Percentiles rank a stretch among this genome's conserved stretches.
These are phyloP conservation scores for Anagrus nilaparvatae DNA, from an alignment of 1,140 invertebrate genomes.

Conservation along the genomic window DNA sequence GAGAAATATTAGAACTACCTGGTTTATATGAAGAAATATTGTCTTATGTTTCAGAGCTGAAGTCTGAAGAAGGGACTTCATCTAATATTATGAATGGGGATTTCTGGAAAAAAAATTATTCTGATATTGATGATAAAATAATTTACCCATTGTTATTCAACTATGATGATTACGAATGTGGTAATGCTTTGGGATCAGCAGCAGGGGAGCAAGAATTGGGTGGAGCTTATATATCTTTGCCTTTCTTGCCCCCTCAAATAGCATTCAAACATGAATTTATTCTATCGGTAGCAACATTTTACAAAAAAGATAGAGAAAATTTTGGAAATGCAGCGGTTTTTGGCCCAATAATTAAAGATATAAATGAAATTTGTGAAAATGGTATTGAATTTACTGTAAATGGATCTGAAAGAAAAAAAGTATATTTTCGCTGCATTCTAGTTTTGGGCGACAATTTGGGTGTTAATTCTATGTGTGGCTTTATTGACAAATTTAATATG, in stretches of 20 bases:
- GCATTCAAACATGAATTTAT: constrained; percentile 5
- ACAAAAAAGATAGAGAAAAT: constrained; percentile 7
- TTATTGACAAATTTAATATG: constrained; percentile 14
- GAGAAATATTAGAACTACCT: constrained; percentile 7
- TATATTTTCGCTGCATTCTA: background rate
- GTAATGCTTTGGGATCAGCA: constrained; percentile 10
- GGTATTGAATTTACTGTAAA: constrained; percentile 12
- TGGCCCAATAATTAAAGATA: constrained; percentile 13
- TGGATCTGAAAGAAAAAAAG: too few relatives aligned
- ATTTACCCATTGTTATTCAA: constrained; percentile 8
- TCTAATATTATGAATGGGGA: constrained; percentile 10
- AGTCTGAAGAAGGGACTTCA: background rate
- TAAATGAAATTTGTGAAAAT: constrained; percentile 9
- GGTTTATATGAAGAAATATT: constrained; percentile 1
- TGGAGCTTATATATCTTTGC: constrained; percentile 8
- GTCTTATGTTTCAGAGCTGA: constrained; percentile 4
- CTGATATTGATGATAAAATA: too few relatives aligned
- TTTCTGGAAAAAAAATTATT: constrained; percentile 8
- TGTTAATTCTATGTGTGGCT: constrained; percentile 16
- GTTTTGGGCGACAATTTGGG: constrained; percentile 18
- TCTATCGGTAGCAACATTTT: constrained; percentile 8
- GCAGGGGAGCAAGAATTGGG: constrained; percentile 12
- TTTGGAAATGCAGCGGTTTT: constrained; percentile 7
- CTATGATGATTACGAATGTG: constrained; percentile 12
- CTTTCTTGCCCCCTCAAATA: constrained; percentile 9